These are phyloP conservation scores for Cheilosia soror DNA, from an alignment of 2,888 invertebrate species.

Conservation along the genomic window DNA sequence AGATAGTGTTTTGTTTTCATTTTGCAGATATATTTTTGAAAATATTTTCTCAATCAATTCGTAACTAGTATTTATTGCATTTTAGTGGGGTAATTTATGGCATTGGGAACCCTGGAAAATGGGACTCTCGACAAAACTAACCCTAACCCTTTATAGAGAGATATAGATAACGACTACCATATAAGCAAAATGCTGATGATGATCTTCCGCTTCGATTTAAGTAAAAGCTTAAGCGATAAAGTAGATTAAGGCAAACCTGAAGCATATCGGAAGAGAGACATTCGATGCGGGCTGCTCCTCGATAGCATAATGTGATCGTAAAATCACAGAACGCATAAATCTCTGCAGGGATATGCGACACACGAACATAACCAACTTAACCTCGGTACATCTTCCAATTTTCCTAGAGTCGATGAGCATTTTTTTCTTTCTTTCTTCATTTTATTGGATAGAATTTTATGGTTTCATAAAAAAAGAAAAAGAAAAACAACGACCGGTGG, in stretches of 20 bases:
- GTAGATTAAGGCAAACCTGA: slow-evolving; percentile 26
- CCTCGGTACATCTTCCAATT: slow-evolving; percentile 13
- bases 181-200: slow-evolving; percentile 21
- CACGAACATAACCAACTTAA: slow-evolving; percentile 48
- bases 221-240: slow-evolving; percentile 53
- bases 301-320: slow-evolving; percentile 63
- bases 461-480: slow-evolving; percentile 44
- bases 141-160: neutral
- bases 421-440: neutral
- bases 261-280: slow-evolving; percentile 5
- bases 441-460: slow-evolving; percentile 57
- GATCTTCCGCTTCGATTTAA: slow-evolving; percentile 37
- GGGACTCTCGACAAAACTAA: too few relatives aligned
- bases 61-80: neutral
- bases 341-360: slow-evolving; percentile 39
- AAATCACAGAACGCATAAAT: slow-evolving; percentile 50
- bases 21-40: neutral
- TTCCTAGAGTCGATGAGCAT: slow-evolving; percentile 36
- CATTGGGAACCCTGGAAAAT: too few relatives aligned
- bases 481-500: neutral
- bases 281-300: slow-evolving; percentile 9
- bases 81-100: too few relatives aligned
- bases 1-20: neutral
- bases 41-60: slow-evolving; percentile 9
- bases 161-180: neutral